phyloP scores from a whole-genome alignment of 2,113 vertebrate genomes.

The Poeciliopsis prolifica region DNA sequence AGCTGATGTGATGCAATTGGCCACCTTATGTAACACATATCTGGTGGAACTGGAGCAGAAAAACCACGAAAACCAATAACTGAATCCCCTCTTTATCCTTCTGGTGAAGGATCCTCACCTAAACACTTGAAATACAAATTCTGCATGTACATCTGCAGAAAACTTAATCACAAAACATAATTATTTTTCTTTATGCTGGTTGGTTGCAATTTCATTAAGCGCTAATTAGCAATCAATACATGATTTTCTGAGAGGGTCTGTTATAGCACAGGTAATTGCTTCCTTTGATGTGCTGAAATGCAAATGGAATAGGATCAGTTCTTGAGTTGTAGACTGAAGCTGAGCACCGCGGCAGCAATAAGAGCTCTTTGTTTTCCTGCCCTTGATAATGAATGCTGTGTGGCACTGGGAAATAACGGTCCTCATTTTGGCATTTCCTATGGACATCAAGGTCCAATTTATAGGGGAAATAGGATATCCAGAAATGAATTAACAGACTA shows the following conservation, averaged over 20 bases:
- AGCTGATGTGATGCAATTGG: slow-evolving; percentile 57
- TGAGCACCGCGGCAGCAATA: slow-evolving; percentile 23
- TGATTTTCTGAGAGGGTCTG: slow-evolving; percentile 70
- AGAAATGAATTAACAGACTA: slow-evolving; percentile 61
- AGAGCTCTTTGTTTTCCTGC: slow-evolving; percentile 66
- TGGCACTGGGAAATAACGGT: slow-evolving; percentile 69
- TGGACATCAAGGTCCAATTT: slow-evolving; percentile 76
- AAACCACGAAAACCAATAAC: slow-evolving; percentile 41
- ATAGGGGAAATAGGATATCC: slow-evolving; percentile 66
- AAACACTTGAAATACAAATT: slow-evolving; percentile 34
- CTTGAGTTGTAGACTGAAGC: slow-evolving; percentile 39
- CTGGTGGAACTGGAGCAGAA: slow-evolving; percentile 71
- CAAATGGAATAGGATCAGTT: slow-evolving; percentile 60
- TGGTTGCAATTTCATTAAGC: slow-evolving; percentile 73
- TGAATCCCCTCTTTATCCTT: slow-evolving; percentile 6
- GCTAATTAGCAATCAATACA: slow-evolving; percentile 78
- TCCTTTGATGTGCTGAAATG: slow-evolving; percentile 62
- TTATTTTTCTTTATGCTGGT: slow-evolving; percentile 43
- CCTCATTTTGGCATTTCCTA: slow-evolving; percentile 68
- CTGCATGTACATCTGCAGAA: slow-evolving; percentile 35
- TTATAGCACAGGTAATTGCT: slow-evolving; percentile 69
- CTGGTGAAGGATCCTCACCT: slow-evolving; percentile 20
- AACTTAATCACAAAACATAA: slow-evolving; percentile 50
- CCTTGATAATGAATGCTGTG: slow-evolving; percentile 70
- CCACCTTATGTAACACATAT: slow-evolving; percentile 70